Evolutionary conservation across 2,113 vertebrate genomes (phyloP).

Genomic region (Syrmaticus mikado): DNA sequence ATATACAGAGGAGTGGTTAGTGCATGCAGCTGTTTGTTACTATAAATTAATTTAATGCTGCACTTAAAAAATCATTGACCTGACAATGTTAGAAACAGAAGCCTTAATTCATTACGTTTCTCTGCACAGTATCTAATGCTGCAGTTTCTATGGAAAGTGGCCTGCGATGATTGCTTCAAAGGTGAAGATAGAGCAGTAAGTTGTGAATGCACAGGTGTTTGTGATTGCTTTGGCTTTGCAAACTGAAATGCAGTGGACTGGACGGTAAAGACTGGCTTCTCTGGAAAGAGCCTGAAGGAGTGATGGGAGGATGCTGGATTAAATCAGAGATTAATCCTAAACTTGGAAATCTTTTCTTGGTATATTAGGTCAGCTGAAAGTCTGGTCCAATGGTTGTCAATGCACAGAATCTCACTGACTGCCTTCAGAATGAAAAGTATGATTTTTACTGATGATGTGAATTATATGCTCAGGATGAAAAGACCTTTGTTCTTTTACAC

Average conservation of each 20-base stretch:
- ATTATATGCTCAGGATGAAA: neutral
- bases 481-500: neutral
- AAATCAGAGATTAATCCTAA: neutral
- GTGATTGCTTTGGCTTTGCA: neutral
- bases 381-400: rapidly evolving
- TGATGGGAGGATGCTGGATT: neutral
- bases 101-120: neutral
- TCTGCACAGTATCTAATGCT: neutral
- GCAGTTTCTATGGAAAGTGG: neutral
- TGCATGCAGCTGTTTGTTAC: neutral
- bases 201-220: neutral
- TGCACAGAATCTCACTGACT: neutral
- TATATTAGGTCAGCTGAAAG: neutral
- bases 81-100: neutral
- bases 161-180: neutral
- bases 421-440: neutral
- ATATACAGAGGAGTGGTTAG: neutral
- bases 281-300: neutral
- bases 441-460: neutral
- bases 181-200: rapidly evolving
- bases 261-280: neutral
- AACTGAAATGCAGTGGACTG: neutral
- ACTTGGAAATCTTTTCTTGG: neutral
- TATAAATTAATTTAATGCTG: slow-evolving; percentile 18
- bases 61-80: neutral